Evolutionary conservation across 2,888 invertebrate genomes (phyloP).

Genomic region (Caenorhabditis panamensis): DNA sequence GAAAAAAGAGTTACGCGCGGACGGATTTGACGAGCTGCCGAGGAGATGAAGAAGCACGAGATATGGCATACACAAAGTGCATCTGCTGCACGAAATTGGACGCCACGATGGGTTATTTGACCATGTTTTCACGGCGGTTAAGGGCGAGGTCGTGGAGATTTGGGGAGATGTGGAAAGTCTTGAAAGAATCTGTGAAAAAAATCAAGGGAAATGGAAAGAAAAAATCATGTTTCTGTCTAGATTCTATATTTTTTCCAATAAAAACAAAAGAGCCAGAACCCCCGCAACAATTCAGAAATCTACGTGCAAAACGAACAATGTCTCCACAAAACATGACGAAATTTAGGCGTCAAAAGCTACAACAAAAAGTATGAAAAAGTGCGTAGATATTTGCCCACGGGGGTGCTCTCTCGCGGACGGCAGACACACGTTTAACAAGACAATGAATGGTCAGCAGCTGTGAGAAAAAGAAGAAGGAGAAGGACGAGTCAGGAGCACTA

Average conservation of each 20-base stretch:
- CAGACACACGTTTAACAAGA: conserved; percentile 23
- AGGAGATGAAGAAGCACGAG: conserved; percentile 53
- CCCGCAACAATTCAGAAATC: neutral
- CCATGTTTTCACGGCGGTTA: neutral
- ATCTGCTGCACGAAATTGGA: conserved; percentile 13
- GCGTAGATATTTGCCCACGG: conserved; percentile 13
- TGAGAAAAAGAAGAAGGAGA: conserved; percentile 31
- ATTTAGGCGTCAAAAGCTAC: conserved; percentile 6
- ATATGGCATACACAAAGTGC: conserved; percentile 24
- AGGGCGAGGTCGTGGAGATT: too few relatives aligned
- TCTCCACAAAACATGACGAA: conserved; percentile 13
- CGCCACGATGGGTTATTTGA: neutral
- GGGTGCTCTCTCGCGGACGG: conserved; percentile 1
- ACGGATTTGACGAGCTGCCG: conserved; percentile 56
- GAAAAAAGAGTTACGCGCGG: conserved; percentile 52
- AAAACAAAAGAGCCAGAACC: too few relatives aligned
- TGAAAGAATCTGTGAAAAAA: too few relatives aligned
- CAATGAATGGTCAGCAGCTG: conserved; percentile 58
- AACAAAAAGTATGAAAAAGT: neutral
- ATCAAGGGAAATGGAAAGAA: too few relatives aligned
- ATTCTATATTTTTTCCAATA: neutral
- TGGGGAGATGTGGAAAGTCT: neutral
- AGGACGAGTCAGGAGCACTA: conserved; percentile 41
- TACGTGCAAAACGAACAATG: neutral
- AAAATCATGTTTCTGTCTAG: too few relatives aligned